Evolutionary conservation across 2,888 invertebrate genomes (phyloP), one percentile per base, ranked within the genome.

Genomic region (Orthonevra nobilis): DNA sequence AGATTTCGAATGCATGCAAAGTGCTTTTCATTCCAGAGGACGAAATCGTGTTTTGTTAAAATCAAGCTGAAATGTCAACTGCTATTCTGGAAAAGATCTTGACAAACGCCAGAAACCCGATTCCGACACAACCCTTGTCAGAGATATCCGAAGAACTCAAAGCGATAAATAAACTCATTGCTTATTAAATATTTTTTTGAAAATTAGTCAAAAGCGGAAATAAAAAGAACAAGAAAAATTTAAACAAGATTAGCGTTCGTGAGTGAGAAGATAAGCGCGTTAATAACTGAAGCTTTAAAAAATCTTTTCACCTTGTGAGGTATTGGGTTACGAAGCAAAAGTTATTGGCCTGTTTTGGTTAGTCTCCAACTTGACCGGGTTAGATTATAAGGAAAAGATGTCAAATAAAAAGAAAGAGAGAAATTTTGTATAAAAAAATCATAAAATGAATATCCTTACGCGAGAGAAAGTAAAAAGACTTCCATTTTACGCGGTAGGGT

Each of bases 401-500:
- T n/a, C n/a, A n/a, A n/a, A n/a, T n/a, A 23, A 2, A 58, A 14
- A 50, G 28, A 50, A 26, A 30, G 32, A 42, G 26, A 38, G 17
- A 7, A 28, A 23, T 23, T 23, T n/a, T n/a, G 5, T 46, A 26
- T 14, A 52, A 38, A 54, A 10, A 50, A 60, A 42, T 30, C 50
- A 28, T 54, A 50, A 40, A 56, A 42, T 77, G 64, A 70, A 30
- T 64, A 66, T 79, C 50, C 79, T 79, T 79, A 79, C 79, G 79
- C 73, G 66, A 79, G 73, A 73, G 56, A 79, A 72, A 73, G 60
- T 66, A 44, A 73, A 52, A 56, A 58, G 34, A 56, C 42, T 73
- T 68, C 79, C 79, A 68, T 79, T 68, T 66, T 48, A 72, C 60
- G 72, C 64, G 77, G 73, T 66, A 73, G 79, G 73, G 23, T 23